Percentiles rank a stretch among this genome's conserved stretches.
Evolutionary conservation across 92 coral and sea anemone genomes (phyloP).

Genomic region (Porites divaricata): DNA sequence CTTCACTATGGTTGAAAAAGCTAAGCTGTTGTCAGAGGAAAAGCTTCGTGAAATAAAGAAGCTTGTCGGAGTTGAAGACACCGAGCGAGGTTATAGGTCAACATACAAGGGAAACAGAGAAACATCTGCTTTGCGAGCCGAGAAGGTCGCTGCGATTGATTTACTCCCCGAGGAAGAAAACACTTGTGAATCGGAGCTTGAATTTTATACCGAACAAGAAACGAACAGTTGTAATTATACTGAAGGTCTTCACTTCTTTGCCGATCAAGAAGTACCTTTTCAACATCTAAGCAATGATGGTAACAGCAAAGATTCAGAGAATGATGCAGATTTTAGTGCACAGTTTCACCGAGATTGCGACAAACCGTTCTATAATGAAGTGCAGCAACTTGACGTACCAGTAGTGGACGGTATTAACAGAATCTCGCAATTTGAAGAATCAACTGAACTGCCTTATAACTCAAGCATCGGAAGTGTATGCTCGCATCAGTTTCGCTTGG

Average conservation of each 20-base stretch:
- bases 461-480: background rate
- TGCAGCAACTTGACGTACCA: background rate
- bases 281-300: background rate
- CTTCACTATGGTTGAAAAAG: conserved; percentile 23
- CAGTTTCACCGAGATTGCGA: background rate
- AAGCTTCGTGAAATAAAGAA: conserved; percentile 9
- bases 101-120: background rate
- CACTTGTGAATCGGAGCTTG: background rate
- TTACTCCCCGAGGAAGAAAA: background rate
- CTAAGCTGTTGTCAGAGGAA: conserved; percentile 11
- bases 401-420: background rate
- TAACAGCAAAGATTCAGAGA: background rate
- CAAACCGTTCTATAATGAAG: background rate
- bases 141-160: conserved; percentile 8
- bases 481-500: conserved; percentile 4
- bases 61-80: background rate
- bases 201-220: background rate
- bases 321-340: background rate
- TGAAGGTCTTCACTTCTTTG: background rate
- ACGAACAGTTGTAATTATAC: background rate
- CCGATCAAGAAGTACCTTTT: conserved; percentile 35
- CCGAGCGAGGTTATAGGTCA: background rate
- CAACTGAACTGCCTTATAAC: background rate
- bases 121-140: background rate
- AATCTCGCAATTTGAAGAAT: background rate